phyloP scores from a whole-genome alignment of 2,797 vertebrate genomes.

The Gadopsis marmoratus region DNA sequence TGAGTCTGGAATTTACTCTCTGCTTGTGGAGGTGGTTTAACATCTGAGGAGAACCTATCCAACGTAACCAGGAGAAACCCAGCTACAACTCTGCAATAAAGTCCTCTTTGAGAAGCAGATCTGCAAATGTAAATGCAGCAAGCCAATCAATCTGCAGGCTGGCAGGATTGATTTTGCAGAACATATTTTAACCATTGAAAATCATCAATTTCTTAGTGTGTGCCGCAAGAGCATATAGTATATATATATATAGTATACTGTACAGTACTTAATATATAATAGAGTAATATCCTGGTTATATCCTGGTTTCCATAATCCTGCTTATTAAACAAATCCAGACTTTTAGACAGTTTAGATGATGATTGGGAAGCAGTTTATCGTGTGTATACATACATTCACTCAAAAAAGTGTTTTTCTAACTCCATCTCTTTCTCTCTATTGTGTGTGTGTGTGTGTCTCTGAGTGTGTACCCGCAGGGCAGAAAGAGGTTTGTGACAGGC shows the following conservation, averaged over 20 bases:
- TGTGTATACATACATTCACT: constrained; percentile 7
- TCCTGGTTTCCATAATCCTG: not conserved
- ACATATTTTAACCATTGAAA: constrained; percentile 15
- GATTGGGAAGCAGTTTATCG: not conserved
- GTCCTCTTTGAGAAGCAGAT: not conserved
- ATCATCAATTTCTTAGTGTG: not conserved
- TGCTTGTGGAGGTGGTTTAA: constrained; percentile 27
- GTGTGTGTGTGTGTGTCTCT: constrained; percentile 28
- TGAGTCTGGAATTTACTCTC: constrained; percentile 34
- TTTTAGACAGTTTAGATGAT: constrained; percentile 12
- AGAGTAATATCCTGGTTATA: too few relatives aligned
- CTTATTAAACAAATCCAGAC: not conserved
- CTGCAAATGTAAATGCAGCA: too few relatives aligned
- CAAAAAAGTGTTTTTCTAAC: not conserved
- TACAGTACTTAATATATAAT: too few relatives aligned
- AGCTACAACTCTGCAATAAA: constrained; percentile 2
- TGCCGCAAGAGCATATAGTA: not conserved
- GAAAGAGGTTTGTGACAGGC: constrained; percentile 69
- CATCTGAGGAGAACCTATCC: constrained; percentile 7
- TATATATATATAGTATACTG: too few relatives aligned
- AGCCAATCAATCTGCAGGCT: constrained; percentile 24
- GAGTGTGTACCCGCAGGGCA: constrained; percentile 36
- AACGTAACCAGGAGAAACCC: constrained; percentile 13
- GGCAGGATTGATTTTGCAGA: constrained; percentile 21
- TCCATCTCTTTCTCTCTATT: not conserved